Conservation (phyloP, 2,888 invertebrate genomes). For the Malthinus flaveolus region DNA sequence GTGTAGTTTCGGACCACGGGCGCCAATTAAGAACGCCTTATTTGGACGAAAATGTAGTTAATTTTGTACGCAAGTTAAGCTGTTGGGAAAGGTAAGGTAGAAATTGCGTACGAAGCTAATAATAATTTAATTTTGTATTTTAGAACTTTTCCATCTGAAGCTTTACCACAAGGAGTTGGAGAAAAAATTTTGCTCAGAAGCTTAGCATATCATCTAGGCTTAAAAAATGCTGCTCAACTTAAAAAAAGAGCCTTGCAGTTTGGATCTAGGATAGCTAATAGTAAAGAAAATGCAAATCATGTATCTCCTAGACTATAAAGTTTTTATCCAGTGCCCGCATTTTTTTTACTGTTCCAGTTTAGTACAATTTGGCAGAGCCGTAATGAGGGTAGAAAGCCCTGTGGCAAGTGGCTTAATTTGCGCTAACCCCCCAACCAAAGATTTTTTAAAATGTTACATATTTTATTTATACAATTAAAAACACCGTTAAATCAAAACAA, state of each 20-base stretch:
- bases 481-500: no score
- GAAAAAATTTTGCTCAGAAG: conserved; percentile 89
- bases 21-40: conserved; percentile 81
- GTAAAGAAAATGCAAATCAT: conserved; percentile 85
- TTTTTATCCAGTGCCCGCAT: not conserved
- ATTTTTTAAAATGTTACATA: no score
- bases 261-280: conserved; percentile 92
- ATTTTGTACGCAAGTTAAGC: conserved; percentile 65
- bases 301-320: conserved; percentile 57
- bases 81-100: conserved; percentile 65
- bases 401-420: no score
- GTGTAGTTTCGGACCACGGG: conserved; percentile 89
- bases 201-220: conserved; percentile 68
- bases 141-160: conserved; percentile 50
- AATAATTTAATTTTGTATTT: conserved; percentile 17
- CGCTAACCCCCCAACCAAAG: no score
- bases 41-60: conserved; percentile 71
- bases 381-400: no score
- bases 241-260: conserved; percentile 97
- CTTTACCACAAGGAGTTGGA: conserved; percentile 77
- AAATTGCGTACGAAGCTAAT: not conserved
- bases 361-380: no score
- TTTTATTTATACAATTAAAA: no score
- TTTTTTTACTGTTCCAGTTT: not conserved
- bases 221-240: conserved; percentile 65